phyloP scores from a whole-genome alignment of 2,113 vertebrate genomes.

The Amia ocellicauda region DNA sequence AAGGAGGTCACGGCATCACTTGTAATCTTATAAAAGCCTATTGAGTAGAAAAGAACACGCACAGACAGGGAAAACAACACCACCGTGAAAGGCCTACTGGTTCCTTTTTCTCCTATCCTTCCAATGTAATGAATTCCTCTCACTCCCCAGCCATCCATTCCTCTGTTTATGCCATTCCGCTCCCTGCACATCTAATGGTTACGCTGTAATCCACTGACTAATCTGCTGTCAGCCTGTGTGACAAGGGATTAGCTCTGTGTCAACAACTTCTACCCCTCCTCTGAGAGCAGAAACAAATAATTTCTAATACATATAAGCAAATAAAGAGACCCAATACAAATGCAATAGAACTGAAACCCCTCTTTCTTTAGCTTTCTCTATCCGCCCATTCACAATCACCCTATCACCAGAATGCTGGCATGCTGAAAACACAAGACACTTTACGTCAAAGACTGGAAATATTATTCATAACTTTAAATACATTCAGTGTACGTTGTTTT shows the following conservation, averaged over 20 bases:
- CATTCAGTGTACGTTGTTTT: no score
- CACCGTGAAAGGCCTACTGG: not conserved
- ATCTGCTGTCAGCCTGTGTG: constrained; percentile 73
- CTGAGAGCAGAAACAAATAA: constrained; percentile 43
- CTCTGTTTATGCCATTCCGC: constrained; percentile 63
- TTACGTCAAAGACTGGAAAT: no score
- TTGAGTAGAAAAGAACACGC: not conserved
- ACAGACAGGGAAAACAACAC: not conserved
- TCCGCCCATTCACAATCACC: no score
- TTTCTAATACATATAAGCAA: constrained; percentile 22
- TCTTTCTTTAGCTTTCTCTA: not conserved
- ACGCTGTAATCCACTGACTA: constrained; percentile 72
- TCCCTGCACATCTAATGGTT: constrained; percentile 67
- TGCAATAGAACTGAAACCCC: not conserved
- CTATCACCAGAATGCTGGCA: no score
- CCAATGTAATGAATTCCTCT: constrained; percentile 15
- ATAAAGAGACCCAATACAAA: not conserved
- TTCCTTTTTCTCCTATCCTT: not conserved
- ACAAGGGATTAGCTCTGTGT: constrained; percentile 74
- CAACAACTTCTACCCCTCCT: constrained; percentile 61
- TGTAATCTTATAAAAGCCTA: not conserved
- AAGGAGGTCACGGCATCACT: not conserved
- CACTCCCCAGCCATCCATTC: constrained; percentile 26
- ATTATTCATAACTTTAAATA: no score
- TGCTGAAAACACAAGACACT: no score